phyloP scores from a whole-genome alignment of 2,113 vertebrate species.

The Vombatus ursinus region DNA sequence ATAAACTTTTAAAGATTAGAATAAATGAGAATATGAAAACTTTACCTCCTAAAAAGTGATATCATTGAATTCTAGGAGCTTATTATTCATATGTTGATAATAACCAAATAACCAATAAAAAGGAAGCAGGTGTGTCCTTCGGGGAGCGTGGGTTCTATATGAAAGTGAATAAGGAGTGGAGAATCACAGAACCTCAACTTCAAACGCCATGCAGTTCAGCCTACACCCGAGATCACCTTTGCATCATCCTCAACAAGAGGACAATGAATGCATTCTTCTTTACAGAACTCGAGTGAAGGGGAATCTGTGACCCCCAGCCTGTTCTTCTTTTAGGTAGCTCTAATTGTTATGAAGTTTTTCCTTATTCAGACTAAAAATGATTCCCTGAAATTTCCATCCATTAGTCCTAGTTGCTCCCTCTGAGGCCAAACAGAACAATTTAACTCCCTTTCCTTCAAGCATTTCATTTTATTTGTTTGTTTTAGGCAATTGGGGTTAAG shows the following conservation, averaged over 20 bases:
- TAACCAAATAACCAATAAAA: background rate
- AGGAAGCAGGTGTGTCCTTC: background rate
- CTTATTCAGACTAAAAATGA: background rate
- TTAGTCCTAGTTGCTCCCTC: background rate
- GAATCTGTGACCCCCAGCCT: background rate
- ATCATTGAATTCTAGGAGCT: background rate
- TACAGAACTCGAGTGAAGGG: background rate
- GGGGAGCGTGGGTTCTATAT: background rate
- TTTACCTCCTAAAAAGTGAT: background rate
- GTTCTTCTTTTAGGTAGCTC: background rate
- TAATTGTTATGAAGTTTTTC: background rate
- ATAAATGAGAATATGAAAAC: background rate
- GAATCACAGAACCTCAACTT: background rate
- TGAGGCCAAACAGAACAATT: background rate
- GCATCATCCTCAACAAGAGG: background rate
- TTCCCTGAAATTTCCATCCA: background rate
- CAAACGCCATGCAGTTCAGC: background rate
- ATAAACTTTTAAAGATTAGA: background rate
- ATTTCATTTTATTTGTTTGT: background rate
- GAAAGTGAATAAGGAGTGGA: background rate
- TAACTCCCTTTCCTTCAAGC: background rate
- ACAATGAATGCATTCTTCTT: background rate
- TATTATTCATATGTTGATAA: background rate
- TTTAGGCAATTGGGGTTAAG: too few species aligned
- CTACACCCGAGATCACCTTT: background rate